Base-by-base conservation (phyloP, 2,113 vertebrate species). In the Buteo buteo region DNA sequence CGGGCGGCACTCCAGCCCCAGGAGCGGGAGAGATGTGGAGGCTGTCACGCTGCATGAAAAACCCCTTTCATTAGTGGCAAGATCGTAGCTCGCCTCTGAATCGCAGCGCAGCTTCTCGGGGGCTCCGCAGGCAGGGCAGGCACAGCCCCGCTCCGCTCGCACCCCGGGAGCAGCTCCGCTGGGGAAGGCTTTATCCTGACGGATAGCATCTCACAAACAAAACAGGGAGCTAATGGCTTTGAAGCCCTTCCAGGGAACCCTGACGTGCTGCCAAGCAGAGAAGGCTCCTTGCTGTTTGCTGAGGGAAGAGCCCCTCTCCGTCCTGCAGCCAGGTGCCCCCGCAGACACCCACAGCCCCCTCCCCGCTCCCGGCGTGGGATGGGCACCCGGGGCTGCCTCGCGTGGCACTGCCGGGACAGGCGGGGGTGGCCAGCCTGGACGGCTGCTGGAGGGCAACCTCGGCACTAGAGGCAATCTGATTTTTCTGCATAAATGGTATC, bases 1-100 rank as follows among this genome's bases (percentile, higher is more conserved):
- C 1, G 47, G 61, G 82, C n/a, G 2, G 70, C 85, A 66, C 58
- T 45, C 40, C 94, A 93, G 87, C 82, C 90, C 50, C 62, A 6
- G 94, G 86, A 95, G 93, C 10, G 3, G 74, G 29, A 74, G 69
- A 9, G 80, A 71, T 13, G 45, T 6, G 0, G 76, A 2, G 38
- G 72, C 74, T 84, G 89, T 87, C 87, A 89, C n/a, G 28, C 89
- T 16, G 79, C 72, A 58, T 92, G 90, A 96, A 92, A 91, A 86
- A 73, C 62, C 82, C 78, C 87, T 92, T 88, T 91, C 95, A 72
- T 94, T 74, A 80, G 85, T 0, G 6, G n/a, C 49, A 25, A 40
- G 66, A 84, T 29, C 29, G 34, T 8, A 20, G 87, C 87, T 69
- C 5, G 3, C 22, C 42, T 34, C 67, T 29, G 82, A 55, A 66